Conservation (phyloP, 2,113 vertebrate species). For the Anolis sagrei region DNA sequence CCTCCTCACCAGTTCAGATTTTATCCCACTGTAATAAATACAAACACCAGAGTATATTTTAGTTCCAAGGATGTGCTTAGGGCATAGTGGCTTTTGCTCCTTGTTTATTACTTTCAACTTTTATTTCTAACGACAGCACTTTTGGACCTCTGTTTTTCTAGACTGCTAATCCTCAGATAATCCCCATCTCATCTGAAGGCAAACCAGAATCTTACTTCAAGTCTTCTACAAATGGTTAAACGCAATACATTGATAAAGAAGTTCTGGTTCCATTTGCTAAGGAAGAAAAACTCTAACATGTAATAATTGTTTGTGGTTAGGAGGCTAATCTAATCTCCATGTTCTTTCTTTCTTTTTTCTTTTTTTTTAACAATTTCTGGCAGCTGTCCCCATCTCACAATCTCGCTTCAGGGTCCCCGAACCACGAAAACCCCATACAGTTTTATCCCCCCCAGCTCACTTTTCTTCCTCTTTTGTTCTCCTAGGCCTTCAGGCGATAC, state of each 20-base stretch:
- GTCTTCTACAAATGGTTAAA: constrained; percentile 14
- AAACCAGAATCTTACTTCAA: background rate
- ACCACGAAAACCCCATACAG: background rate
- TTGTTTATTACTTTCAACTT: background rate
- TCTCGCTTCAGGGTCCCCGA: background rate
- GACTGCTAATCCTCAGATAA: constrained; percentile 42
- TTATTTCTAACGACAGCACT: background rate
- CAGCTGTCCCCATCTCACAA: background rate
- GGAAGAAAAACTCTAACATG: background rate
- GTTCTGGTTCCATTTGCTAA: constrained; percentile 34
- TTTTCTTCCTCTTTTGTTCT: background rate
- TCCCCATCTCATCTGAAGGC: constrained; percentile 8
- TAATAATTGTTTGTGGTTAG: background rate
- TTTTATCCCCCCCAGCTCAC: background rate
- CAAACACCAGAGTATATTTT: background rate
- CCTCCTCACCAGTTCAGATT: too few species aligned
- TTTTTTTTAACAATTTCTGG: background rate
- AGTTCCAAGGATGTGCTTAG: background rate
- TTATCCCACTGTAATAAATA: too few species aligned
- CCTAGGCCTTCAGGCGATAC: background rate
- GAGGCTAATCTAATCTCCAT: background rate
- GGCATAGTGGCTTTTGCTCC: background rate
- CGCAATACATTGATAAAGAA: constrained; percentile 10
- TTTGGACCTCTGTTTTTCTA: background rate
- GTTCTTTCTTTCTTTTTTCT: too few species aligned